phyloP scores from a whole-genome alignment of 37 sponge, comb jelly and placozoan species.

The Haliclona indistincta region DNA sequence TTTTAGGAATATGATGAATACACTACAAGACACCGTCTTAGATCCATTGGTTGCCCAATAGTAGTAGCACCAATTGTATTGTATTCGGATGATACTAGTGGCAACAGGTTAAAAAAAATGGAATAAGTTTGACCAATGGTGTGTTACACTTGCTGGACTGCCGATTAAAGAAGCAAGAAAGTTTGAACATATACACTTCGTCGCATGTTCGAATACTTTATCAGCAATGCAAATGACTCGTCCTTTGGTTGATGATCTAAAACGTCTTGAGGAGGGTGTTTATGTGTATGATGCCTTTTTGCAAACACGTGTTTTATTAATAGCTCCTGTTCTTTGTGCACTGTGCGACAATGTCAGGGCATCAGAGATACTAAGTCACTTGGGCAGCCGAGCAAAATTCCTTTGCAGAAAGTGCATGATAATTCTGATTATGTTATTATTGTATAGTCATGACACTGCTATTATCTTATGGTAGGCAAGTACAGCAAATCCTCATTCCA shows the following conservation, averaged over 20 bases:
- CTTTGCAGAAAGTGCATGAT: too few relatives aligned
- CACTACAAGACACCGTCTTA: constrained; percentile 2
- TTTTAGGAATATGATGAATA: neutral
- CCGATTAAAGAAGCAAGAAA: neutral
- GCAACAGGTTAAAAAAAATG: constrained; percentile 13
- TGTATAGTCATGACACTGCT: too few relatives aligned
- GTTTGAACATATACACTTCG: constrained; percentile 19
- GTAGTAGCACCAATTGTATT: neutral
- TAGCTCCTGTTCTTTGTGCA: constrained; percentile 26
- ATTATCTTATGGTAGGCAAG: too few relatives aligned
- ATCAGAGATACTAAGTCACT: constrained; percentile 29
- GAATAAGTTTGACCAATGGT: constrained; percentile 7
- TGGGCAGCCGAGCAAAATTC: constrained; percentile 8
- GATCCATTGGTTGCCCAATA: neutral
- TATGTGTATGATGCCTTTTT: constrained; percentile 31
- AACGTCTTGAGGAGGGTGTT: constrained; percentile 18
- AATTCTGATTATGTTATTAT: too few relatives aligned
- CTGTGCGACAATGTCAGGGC: constrained; percentile 30
- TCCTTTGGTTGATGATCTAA: constrained; percentile 18
- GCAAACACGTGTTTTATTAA: constrained; percentile 18
- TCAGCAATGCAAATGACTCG: constrained; percentile 10
- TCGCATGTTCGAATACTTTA: constrained; percentile 13
- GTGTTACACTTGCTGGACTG: constrained; percentile 8
- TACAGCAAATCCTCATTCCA: too few relatives aligned
- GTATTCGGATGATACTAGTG: constrained; percentile 14